Percentiles rank a stretch among this genome's conserved stretches.
These are phyloP conservation scores for Manacus vitellinus DNA, from an alignment of 2,113 vertebrate species.

Conservation along the genomic window DNA sequence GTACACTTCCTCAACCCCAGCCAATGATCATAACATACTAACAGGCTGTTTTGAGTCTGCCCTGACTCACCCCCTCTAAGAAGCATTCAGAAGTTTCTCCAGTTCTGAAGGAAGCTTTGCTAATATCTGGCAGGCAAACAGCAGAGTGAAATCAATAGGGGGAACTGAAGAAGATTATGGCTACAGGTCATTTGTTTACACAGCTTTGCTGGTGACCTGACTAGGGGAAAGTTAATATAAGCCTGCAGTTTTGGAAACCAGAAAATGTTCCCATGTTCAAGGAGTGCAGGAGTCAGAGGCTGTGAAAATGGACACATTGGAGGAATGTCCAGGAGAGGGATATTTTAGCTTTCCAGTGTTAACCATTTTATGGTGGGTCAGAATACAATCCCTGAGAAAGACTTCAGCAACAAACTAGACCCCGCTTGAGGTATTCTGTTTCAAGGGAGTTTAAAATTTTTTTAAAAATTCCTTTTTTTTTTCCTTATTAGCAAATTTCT, in stretches of 20 bases:
- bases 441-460: not conserved
- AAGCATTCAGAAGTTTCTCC: not conserved
- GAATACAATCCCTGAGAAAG: not conserved
- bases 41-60: not conserved
- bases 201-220: conserved; percentile 43
- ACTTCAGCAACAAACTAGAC: not conserved
- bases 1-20: not conserved
- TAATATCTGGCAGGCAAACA: conserved; percentile 24
- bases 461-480: not conserved
- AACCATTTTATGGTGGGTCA: not conserved
- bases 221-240: conserved; percentile 22
- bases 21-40: not conserved
- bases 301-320: not conserved
- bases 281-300: not conserved
- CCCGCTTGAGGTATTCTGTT: not conserved
- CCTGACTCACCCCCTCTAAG: not conserved
- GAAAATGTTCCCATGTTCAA: not conserved
- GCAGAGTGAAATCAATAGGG: conserved; percentile 33
- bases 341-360: not conserved
- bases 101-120: not conserved
- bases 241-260: conserved; percentile 26
- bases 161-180: conserved; percentile 40
- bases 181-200: conserved; percentile 61
- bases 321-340: not conserved
- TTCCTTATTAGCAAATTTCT: not conserved